These are phyloP conservation scores for Apostichopus japonicus DNA, from an alignment of 35 echinoderm and acorn worm species.

Conservation along the genomic window DNA sequence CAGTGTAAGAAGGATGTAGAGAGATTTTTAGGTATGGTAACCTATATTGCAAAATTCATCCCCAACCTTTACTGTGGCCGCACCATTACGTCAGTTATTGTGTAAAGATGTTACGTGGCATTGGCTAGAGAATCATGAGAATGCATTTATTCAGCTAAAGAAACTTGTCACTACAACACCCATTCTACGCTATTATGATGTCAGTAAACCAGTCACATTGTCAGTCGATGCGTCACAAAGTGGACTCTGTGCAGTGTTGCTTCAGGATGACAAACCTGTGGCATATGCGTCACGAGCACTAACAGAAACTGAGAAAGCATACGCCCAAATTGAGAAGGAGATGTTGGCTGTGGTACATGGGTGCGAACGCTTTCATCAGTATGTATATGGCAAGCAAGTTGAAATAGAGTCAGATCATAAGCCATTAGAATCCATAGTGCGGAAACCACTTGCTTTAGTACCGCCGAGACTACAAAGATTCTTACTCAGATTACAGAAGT, in stretches of 20 bases:
- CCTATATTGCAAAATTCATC: conserved; percentile 41
- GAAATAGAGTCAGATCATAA: conserved; percentile 39
- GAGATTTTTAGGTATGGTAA: conserved; percentile 29
- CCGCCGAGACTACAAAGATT: conserved; percentile 3
- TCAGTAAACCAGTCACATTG: conserved; percentile 30
- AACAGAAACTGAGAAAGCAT: neutral
- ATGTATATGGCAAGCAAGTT: conserved; percentile 36
- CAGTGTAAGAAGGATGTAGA: neutral
- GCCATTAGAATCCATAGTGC: conserved; percentile 11
- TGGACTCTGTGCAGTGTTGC: neutral
- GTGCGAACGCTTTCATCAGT: conserved; percentile 58
- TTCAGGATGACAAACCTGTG: conserved; percentile 36
- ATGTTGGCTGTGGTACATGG: conserved; percentile 43
- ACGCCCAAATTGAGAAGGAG: conserved; percentile 62
- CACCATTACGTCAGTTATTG: conserved; percentile 27
- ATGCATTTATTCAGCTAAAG: conserved; percentile 16
- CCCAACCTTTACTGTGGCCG: neutral
- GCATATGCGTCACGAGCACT: conserved; percentile 38
- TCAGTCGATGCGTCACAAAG: conserved; percentile 31
- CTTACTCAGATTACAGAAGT: conserved; percentile 30
- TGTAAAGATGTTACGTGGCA: conserved; percentile 24
- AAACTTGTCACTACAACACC: neutral
- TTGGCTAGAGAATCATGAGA: conserved; percentile 24
- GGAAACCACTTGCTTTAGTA: conserved; percentile 2
- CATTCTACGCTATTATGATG: conserved; percentile 24